Base-by-base conservation (phyloP, 2,888 invertebrate species). In the Athrips mouffetella region DNA sequence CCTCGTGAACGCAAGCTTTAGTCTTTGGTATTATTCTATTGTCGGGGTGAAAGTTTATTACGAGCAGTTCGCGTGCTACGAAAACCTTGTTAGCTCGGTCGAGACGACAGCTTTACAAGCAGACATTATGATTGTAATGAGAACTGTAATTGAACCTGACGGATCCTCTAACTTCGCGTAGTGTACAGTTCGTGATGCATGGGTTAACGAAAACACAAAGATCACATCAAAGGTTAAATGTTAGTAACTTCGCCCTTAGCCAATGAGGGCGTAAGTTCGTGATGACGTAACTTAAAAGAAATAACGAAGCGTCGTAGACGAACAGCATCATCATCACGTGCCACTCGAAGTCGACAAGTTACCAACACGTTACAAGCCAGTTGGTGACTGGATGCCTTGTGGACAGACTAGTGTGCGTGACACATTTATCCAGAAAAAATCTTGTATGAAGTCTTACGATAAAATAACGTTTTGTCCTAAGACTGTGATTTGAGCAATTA, bases 1-100 rank as follows among this genome's bases (percentile, higher is more conserved):
- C 51, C 59, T 70, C 67, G 71, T 72, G 67, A 69, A 63, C 53
- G 13, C 51, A 49, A 54, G 54, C 60, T 6, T n/a, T 13, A 16
- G 10, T 18, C 25, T 11, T n/a, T n/a, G n/a, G n/a, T n/a, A n/a
- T n/a, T n/a, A 18, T 27, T 53, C 77, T 63, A 81, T 86, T 85
- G 80, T 84, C 73, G 71, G 57, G 77, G 87, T 81, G 87, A 87
- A 87, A 86, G 87, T 83, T 63, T 60, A 65, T 74, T 76, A 76
- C 76, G 73, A 81, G 65, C 63, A 64, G 67, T 73, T 80, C 70
- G 80, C 78, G 76, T 82, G 83, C 78, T 80, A 76, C 80, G 33
- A 45, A 35, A 45, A 45, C 35, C 45, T 45, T 45, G 45, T 45
- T 33, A 35, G 25, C 54, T 56, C 53, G 54, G 59, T 56, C 53